These are phyloP conservation scores for Ophioderma brevispina DNA, from an alignment of 35 echinoderm and acorn worm genomes.

Conservation along the genomic window DNA sequence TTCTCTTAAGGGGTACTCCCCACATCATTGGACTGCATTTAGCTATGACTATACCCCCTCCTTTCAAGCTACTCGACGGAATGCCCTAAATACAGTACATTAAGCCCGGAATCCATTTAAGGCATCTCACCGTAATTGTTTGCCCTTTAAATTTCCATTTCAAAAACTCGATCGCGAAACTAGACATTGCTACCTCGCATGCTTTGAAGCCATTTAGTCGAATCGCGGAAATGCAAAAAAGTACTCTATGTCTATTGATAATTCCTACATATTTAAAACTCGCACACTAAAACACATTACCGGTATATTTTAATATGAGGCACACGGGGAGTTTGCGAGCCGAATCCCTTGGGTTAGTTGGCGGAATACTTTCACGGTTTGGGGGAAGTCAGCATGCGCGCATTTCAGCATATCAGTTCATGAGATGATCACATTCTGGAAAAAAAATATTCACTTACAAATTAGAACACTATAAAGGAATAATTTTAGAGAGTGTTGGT, in stretches of 20 bases:
- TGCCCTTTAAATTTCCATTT: not conserved
- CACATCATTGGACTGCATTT: too few species aligned
- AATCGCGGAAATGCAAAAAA: not conserved
- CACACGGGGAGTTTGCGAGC: not conserved
- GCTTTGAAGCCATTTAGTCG: not conserved
- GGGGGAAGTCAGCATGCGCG: not conserved
- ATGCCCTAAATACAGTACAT: not conserved
- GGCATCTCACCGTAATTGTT: not conserved
- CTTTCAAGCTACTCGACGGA: not conserved
- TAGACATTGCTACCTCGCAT: not conserved
- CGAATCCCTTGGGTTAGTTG: not conserved
- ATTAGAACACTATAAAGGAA: too few species aligned
- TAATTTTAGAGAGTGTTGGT: too few species aligned
- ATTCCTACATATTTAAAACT: not conserved
- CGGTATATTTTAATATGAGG: not conserved
- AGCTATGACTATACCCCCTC: not conserved
- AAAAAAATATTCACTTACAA: too few species aligned
- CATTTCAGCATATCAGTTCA: too few species aligned
- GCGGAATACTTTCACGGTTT: not conserved
- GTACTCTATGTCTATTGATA: not conserved
- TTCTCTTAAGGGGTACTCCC: too few species aligned
- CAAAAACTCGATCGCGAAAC: not conserved
- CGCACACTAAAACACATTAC: not conserved
- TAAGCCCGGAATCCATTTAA: not conserved
- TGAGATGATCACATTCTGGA: too few species aligned